These are phyloP conservation scores for Caprella mutica DNA, from an alignment of 2,888 invertebrate species.

Conservation along the genomic window DNA sequence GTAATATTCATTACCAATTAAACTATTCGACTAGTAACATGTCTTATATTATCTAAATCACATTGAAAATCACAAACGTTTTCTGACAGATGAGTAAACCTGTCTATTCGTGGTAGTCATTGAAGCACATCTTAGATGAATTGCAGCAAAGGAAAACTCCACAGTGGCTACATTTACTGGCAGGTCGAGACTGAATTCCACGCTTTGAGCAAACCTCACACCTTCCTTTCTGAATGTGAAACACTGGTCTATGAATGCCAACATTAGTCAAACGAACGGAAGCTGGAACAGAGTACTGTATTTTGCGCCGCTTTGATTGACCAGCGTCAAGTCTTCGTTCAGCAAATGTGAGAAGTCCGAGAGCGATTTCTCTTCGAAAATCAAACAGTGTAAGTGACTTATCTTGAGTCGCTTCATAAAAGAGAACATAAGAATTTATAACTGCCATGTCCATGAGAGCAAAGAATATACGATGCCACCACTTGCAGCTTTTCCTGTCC, in stretches of 20 bases:
- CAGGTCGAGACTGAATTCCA: slow-evolving; percentile 11
- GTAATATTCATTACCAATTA: too few species aligned
- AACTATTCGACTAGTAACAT: too few species aligned
- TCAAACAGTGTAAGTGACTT: background rate
- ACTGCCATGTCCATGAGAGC: slow-evolving; percentile 36
- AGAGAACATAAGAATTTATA: slow-evolving; percentile 32
- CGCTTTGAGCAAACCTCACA: slow-evolving; percentile 18
- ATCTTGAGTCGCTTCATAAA: background rate
- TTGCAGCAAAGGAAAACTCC: slow-evolving; percentile 14
- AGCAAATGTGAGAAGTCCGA: background rate
- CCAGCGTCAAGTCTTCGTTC: background rate
- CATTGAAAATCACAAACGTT: too few species aligned
- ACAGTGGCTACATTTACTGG: slow-evolving; percentile 9
- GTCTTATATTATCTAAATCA: too few species aligned
- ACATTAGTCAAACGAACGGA: background rate
- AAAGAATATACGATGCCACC: slow-evolving; percentile 37
- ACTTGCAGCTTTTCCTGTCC: slow-evolving; percentile 37
- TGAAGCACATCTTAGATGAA: slow-evolving; percentile 15
- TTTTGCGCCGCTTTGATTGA: background rate
- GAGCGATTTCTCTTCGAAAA: background rate
- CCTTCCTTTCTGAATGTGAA: slow-evolving; percentile 11
- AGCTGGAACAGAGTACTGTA: background rate
- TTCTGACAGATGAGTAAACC: too few species aligned
- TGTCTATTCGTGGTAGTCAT: slow-evolving; percentile 15
- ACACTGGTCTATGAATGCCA: slow-evolving; percentile 13